Evolutionary conservation across 2,797 vertebrate species (phyloP).

Genomic region (Mormyrops boulengeri): DNA sequence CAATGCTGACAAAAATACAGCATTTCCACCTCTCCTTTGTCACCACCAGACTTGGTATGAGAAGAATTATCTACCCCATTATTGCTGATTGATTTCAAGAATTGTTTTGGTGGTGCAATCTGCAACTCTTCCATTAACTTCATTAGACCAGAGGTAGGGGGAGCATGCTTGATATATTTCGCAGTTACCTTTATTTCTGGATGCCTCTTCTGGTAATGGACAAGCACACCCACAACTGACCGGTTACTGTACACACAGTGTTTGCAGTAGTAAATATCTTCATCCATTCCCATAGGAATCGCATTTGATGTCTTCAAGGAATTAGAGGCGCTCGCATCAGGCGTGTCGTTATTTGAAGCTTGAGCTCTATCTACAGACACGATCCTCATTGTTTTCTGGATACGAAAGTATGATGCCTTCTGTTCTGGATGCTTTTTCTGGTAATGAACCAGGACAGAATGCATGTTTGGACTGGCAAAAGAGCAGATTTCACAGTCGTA

Average conservation of each 20-base stretch:
- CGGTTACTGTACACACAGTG: conserved; percentile 78
- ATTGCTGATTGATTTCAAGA: conserved; percentile 46
- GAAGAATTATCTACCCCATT: conserved; percentile 44
- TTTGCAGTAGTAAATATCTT: conserved; percentile 71
- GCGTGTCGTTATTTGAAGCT: conserved; percentile 57
- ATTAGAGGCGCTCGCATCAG: conserved; percentile 61
- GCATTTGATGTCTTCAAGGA: conserved; percentile 53
- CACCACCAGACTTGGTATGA: background rate
- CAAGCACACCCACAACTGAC: conserved; percentile 78
- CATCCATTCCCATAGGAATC: conserved; percentile 44
- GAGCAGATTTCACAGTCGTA: conserved; percentile 94
- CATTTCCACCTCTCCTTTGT: conserved; percentile 59
- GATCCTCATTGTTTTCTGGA: conserved; percentile 96
- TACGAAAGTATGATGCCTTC: conserved; percentile 97
- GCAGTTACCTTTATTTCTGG: conserved; percentile 75
- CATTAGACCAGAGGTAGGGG: conserved; percentile 49
- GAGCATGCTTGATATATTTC: conserved; percentile 74
- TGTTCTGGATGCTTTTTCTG: conserved; percentile 97
- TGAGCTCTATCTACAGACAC: conserved; percentile 63
- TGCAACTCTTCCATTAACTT: conserved; percentile 53
- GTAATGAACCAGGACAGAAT: conserved; percentile 96
- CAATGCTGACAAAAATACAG: conserved; percentile 73
- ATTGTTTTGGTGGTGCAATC: conserved; percentile 43
- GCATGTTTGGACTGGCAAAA: conserved; percentile 98
- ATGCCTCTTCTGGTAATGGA: conserved; percentile 85